Base-by-base conservation (phyloP, 2,888 invertebrate species). In the Campaea margaritaria region DNA sequence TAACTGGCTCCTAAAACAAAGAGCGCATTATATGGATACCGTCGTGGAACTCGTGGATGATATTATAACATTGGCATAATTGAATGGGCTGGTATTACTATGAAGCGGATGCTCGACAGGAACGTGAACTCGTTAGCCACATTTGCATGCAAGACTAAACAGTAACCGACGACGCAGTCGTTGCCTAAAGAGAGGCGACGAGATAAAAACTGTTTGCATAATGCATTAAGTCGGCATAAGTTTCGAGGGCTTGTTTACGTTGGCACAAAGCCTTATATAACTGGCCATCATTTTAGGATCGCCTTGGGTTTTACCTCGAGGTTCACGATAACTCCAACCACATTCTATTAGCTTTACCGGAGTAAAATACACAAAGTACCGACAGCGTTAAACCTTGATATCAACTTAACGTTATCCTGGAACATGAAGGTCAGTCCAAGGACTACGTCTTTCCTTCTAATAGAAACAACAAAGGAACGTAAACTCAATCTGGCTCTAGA, bases 181-280 rank as follows among this genome's bases (percentile, higher is more conserved):
- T 73, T 75, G 67, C 69, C 72, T 73, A 72, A 76, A 76, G 68
- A 74, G 70, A 72, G 69, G 67, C 67, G 75, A 72, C 64, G 70
- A 78, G 79, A 82, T 81, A 82, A 83, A 83, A 82, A 82, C 78
- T 71, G 74, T 81, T 81, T 82, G 80, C 80, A 86, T 85, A 82
- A 85, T 82, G 71, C 81, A 84, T 84, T 70, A 21, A 21, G 21
- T 5, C 75, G 62, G 69, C 67, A 68, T 75, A 44, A 52, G 50
- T 45, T 50, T 43, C 15, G 74, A 73, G 72, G 79, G 75, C 72
- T 74, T 78, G 76, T 81, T 81, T 79, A 75, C 72, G 71, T 78
- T 74, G 68, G 64, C 52, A 76, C 69, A 73, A 68, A 73, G 62
- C 67, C 71, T 85, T 83, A 79, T 72, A 75, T 83, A 84, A 83